Evolutionary conservation across 2,113 vertebrate species (phyloP), one percentile per base, ranked within the genome.

Genomic region (Cyanoderma ruficeps): DNA sequence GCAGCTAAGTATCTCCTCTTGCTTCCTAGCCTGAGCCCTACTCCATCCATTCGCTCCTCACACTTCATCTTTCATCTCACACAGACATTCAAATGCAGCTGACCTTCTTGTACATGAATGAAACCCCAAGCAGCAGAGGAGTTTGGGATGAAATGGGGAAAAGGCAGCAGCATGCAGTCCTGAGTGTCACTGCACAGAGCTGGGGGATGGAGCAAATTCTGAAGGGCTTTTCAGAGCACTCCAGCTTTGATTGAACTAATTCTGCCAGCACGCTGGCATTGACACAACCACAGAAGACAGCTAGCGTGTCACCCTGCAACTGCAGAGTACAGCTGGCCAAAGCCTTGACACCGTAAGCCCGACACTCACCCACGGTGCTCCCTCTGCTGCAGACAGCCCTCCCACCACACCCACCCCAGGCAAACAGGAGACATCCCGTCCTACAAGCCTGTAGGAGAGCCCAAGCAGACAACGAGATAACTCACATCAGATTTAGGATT

Each of bases 231-330:
- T 67, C 74, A 70, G 64, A 93, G 52, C 61, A 7, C 72, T 68
- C 47, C 71, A 57, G 76, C 70, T 95, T 92, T 92, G 93, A 95
- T 1, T 78, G 94, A 92, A 94, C 72, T 84, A 64, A 81, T 86
- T 90, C 94, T 96, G 90, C 93, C 88, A 86, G 85, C 72, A 23
- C 90, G 90, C 30, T 0, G 0, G 68, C 27, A 0, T 22, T 94
- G 92, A 95, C 85, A 89, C 76, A 96, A 93, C 52, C 16, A 7
- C 83, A 89, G 44, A 28, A 81, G 94, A 95, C 93, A 93, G 92
- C 71, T 96, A 88, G 60, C 49, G 9, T 90, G 92, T 92, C 93
- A 95, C 71, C 68, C 82, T 44, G 74, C 0, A 6, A 77, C 71
- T 89, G 79, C 75, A 33, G 44, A 1, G 50, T 22, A 35, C 88